phyloP scores from a whole-genome alignment of 2,113 vertebrate species.

The Cinclus cinclus region DNA sequence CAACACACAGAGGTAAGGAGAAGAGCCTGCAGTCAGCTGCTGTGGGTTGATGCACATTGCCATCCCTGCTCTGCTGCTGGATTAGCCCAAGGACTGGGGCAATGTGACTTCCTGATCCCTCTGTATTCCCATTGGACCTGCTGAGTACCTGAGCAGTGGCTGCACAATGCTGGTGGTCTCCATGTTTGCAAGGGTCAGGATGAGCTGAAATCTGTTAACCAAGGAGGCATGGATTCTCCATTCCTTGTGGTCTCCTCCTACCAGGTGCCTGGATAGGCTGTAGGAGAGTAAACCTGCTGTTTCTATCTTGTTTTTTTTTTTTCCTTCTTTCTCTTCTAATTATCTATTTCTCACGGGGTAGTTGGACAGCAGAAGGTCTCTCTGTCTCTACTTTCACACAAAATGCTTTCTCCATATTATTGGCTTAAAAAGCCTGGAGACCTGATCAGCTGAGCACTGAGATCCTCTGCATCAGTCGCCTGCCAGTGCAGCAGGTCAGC shows the following conservation, averaged over 20 bases:
- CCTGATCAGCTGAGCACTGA: background rate
- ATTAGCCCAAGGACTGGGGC: background rate
- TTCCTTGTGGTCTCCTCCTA: background rate
- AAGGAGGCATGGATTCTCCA: rapidly evolving
- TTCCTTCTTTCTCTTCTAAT: background rate
- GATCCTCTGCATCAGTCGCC: background rate
- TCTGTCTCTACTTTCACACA: background rate
- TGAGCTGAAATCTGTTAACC: background rate
- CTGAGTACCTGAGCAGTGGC: background rate
- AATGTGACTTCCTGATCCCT: background rate
- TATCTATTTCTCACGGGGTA: background rate
- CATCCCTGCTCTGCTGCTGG: background rate
- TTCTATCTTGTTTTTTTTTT: background rate
- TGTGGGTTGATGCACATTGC: background rate
- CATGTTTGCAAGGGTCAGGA: background rate
- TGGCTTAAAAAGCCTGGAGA: background rate
- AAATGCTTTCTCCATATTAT: background rate
- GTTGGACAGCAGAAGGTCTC: background rate
- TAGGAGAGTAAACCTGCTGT: background rate
- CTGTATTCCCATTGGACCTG: rapidly evolving
- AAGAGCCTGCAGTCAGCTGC: background rate
- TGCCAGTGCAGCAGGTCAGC: constrained; percentile 10
- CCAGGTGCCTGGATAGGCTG: background rate
- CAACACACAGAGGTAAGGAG: constrained; percentile 86
- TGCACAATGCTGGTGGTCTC: background rate